Evolutionary conservation across 2,888 invertebrate genomes (phyloP), one percentile per base, ranked within the genome.

Genomic region (Branchellion lobata): DNA sequence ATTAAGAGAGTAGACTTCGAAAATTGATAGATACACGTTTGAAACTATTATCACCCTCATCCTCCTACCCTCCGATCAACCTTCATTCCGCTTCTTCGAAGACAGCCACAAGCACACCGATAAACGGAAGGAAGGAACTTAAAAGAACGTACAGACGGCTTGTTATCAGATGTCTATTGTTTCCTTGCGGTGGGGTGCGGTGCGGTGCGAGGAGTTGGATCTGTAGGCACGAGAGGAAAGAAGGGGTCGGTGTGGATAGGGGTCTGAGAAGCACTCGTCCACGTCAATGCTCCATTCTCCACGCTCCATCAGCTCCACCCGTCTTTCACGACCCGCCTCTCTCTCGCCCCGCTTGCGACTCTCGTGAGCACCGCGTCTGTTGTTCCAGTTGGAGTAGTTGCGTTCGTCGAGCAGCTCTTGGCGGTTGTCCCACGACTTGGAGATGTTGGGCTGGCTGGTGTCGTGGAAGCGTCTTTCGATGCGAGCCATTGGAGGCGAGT

Each of bases 281-380:
- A 77, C 77, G 53, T 77, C 77, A 53, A 77, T 77, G 24, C 65
- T 57, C 77, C 77, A 77, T n/a, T 77, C 77, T n/a, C 77, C 77
- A 21, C 40, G 33, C 5, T 77, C 77, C 11, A n/a, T 61, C 34
- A 77, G 29, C 53, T 77, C 77, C n/a, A 65, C 34, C 31, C 77
- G 29, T 18, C 34, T 31, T n/a, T 77, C 77, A 21, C 53, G 27
- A 3, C 61, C 61, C 14, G n/a, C 61, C 21, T 57, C 61, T 24
- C 21, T 57, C 24, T 57, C 61, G 3, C 21, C 24, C n/a, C 61
- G 5, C 61, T 24, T 57, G n/a, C 65, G 29, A 24, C 53, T 75
- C 14, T 47, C 75, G 53, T 47, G 51, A 21, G 29, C 27, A 14
- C 65, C 77, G 27, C 77, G 27, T 47, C 78, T n/a, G 71, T 71